These are phyloP conservation scores for Catamblyrhynchus diadema DNA, from an alignment of 2,797 vertebrate species.

Conservation along the genomic window DNA sequence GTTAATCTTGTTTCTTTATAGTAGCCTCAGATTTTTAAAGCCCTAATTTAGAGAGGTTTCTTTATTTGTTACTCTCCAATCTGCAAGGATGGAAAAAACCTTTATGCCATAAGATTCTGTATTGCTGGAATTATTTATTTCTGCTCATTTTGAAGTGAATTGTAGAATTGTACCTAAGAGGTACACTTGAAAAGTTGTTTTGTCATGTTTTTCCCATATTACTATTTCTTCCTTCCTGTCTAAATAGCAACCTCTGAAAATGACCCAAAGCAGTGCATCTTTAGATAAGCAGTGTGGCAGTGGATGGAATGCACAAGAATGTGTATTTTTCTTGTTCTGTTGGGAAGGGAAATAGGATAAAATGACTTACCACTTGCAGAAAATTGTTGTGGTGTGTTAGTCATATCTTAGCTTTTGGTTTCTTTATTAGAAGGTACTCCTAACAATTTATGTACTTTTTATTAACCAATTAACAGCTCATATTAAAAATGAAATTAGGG, in stretches of 20 bases:
- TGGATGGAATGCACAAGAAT: not conserved
- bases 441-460: not conserved
- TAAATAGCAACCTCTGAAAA: conserved; percentile 38
- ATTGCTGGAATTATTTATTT: conserved; percentile 68
- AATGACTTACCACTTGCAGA: not conserved
- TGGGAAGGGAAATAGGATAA: conserved; percentile 34
- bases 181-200: conserved; percentile 65
- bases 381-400: not conserved
- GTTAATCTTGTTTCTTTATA: conserved; percentile 74
- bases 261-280: conserved; percentile 13
- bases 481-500: not conserved
- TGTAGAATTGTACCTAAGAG: conserved; percentile 66
- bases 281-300: not conserved
- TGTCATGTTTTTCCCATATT: conserved; percentile 53
- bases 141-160: conserved; percentile 66
- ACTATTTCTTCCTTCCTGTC: conserved; percentile 52
- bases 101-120: not conserved
- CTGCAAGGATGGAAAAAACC: conserved; percentile 17
- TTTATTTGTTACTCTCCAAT: conserved; percentile 51
- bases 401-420: not conserved
- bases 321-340: not conserved
- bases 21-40: conserved; percentile 62
- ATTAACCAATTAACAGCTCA: not conserved
- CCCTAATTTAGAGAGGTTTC: conserved; percentile 67
- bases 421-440: not conserved